Percentiles rank a stretch among this genome's conserved stretches.
These are phyloP conservation scores for Gopherus evgoodei DNA, from an alignment of 2,113 vertebrate genomes.

Conservation along the genomic window DNA sequence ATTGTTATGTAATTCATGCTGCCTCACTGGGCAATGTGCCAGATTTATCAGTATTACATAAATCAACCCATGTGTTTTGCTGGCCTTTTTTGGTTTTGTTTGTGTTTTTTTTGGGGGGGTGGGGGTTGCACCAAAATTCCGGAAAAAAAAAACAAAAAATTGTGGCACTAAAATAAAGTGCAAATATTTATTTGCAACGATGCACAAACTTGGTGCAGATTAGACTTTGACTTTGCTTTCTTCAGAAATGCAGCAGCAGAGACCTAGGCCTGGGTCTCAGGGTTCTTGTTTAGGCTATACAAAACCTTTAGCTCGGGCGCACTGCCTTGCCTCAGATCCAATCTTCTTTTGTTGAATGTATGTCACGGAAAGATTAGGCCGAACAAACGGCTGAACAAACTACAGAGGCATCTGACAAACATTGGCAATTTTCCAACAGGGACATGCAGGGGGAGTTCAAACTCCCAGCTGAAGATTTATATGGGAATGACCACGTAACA, in stretches of 20 bases:
- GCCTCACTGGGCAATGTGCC: constrained; percentile 66
- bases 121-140: constrained; percentile 40
- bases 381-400: constrained; percentile 3
- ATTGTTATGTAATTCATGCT: constrained; percentile 58
- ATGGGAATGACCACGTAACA: not conserved
- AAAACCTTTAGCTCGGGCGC: not conserved
- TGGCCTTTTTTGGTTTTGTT: not conserved
- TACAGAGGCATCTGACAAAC: not conserved
- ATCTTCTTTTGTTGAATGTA: not conserved
- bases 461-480: not conserved
- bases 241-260: not conserved
- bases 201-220: not conserved
- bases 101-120: not conserved
- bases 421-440: not conserved
- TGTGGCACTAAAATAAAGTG: constrained; percentile 29
- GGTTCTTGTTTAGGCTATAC: not conserved
- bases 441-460: not conserved
- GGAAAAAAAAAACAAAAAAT: constrained; percentile 46
- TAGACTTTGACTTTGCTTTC: not conserved
- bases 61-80: constrained; percentile 43
- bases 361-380: not conserved
- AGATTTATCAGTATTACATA: constrained; percentile 64
- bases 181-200: not conserved
- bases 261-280: not conserved
- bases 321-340: not conserved